Percentiles rank a stretch among this genome's conserved stretches.
These are phyloP conservation scores for Drosophila biarmipes DNA, from an alignment of 1,140 invertebrate species.

Conservation along the genomic window DNA sequence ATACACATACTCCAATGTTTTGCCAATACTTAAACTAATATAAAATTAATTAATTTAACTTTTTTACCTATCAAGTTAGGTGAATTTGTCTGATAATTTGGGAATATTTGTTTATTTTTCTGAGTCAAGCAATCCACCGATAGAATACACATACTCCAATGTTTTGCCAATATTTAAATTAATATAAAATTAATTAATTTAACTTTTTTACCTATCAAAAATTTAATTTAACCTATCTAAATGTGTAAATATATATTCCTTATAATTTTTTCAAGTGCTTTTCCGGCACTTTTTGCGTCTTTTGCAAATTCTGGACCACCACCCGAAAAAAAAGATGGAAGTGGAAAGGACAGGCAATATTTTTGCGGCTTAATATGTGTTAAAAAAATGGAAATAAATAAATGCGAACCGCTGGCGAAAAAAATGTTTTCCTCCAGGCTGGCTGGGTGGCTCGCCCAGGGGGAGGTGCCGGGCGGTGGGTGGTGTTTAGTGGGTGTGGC, in stretches of 20 bases:
- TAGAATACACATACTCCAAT: too few species aligned
- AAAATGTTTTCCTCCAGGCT: slow-evolving; percentile 48
- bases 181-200: too few species aligned
- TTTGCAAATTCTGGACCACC: slow-evolving; percentile 34
- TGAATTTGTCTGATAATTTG: too few species aligned
- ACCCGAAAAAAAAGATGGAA: slow-evolving; percentile 4
- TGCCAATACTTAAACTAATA: too few species aligned
- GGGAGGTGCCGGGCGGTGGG: background rate
- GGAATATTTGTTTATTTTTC: too few species aligned
- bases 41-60: too few species aligned
- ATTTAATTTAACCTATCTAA: too few species aligned
- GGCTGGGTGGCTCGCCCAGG: background rate
- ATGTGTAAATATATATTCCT: background rate
- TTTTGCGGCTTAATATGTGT: slow-evolving; percentile 80
- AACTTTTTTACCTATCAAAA: too few species aligned
- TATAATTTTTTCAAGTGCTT: background rate
- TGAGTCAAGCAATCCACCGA: too few species aligned
- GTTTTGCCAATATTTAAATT: too few species aligned
- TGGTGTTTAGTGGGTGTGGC: background rate
- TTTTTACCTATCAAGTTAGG: too few species aligned
- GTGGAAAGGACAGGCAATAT: slow-evolving; percentile 62
- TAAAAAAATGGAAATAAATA: slow-evolving; percentile 56
- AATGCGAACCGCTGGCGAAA: slow-evolving; percentile 49
- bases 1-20: too few species aligned
- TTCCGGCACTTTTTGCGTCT: slow-evolving; percentile 21